A percentile compares a stretch with the other conserved stretches of the same genome.
phyloP scores from a whole-genome alignment of 2,888 invertebrate species.

The Pristionchus arcanus region DNA sequence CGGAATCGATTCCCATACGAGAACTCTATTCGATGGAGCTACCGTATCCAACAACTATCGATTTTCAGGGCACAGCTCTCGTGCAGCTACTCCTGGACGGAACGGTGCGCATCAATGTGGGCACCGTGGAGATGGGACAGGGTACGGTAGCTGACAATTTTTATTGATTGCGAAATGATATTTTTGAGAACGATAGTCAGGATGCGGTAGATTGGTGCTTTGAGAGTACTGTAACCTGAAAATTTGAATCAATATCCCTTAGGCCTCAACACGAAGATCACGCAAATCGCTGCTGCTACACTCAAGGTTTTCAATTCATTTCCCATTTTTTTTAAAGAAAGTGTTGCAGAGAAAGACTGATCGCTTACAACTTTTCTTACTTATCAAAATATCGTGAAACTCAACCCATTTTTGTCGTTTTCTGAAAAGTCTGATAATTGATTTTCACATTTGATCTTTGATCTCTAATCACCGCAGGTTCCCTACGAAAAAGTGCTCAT shows the following conservation, averaged over 20 bases:
- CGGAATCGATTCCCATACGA: too few relatives aligned
- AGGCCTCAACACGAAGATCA: conserved; percentile 91
- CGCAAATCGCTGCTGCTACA: conserved; percentile 87
- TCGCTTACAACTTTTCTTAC: background rate
- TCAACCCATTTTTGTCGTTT: background rate
- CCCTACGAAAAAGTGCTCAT: conserved; percentile 65
- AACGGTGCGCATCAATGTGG: conserved; percentile 89
- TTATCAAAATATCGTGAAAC: background rate
- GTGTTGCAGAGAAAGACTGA: background rate
- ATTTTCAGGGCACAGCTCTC: conserved; percentile 86
- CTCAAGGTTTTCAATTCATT: conserved; percentile 82
- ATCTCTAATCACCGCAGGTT: conserved; percentile 55
- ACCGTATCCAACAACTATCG: background rate
- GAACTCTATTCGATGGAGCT: too few relatives aligned
- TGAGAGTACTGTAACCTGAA: too few relatives aligned
- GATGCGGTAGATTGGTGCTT: background rate
- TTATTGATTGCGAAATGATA: too few relatives aligned
- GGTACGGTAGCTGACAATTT: conserved; percentile 81
- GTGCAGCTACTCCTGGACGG: conserved; percentile 89
- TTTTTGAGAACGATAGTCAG: too few relatives aligned
- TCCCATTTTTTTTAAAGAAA: background rate
- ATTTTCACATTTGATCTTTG: background rate
- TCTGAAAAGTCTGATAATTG: too few relatives aligned
- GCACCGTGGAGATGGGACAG: conserved; percentile 96
- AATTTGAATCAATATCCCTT: background rate